Evolutionary conservation across 2,113 vertebrate genomes (phyloP).

Genomic region (Nettapus auritus): DNA sequence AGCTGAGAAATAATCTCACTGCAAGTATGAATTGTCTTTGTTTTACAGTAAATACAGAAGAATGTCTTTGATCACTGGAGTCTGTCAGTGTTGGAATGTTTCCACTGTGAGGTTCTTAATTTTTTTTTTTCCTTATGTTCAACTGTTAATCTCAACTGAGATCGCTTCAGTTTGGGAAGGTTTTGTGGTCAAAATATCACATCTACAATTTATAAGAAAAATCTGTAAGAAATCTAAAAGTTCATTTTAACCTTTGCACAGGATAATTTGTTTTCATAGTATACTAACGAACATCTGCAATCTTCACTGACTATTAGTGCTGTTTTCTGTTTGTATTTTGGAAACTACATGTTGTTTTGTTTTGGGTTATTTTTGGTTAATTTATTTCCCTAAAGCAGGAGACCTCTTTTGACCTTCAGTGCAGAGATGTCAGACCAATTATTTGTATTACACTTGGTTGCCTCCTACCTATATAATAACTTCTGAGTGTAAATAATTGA

Average conservation of each 20-base stretch:
- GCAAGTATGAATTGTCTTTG: constrained; percentile 74
- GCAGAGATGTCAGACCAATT: constrained; percentile 84
- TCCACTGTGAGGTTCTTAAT: constrained; percentile 77
- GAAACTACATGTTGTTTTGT: constrained; percentile 72
- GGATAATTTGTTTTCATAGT: constrained; percentile 71
- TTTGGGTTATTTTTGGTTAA: constrained; percentile 54
- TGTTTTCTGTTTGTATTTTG: constrained; percentile 76
- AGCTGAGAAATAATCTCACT: constrained; percentile 71
- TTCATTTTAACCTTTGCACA: constrained; percentile 78
- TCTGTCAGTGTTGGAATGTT: constrained; percentile 78
- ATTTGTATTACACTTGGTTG: constrained; percentile 85
- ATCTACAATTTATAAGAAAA: constrained; percentile 76
- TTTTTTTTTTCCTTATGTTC: constrained; percentile 64
- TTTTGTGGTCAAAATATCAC: constrained; percentile 72
- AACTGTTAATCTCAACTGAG: constrained; percentile 73
- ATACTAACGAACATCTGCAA: constrained; percentile 74
- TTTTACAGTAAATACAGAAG: constrained; percentile 73
- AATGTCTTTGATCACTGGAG: constrained; percentile 81
- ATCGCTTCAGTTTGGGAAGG: constrained; percentile 65
- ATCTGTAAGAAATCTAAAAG: constrained; percentile 65
- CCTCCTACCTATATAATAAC: constrained; percentile 84
- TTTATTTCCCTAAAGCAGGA: constrained; percentile 78
- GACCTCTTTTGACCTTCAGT: constrained; percentile 82
- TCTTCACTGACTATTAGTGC: constrained; percentile 74
- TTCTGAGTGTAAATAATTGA: constrained; percentile 85